These are phyloP conservation scores for Pseudorectes ferrugineus DNA, from an alignment of 2,113 vertebrate genomes.

Conservation along the genomic window DNA sequence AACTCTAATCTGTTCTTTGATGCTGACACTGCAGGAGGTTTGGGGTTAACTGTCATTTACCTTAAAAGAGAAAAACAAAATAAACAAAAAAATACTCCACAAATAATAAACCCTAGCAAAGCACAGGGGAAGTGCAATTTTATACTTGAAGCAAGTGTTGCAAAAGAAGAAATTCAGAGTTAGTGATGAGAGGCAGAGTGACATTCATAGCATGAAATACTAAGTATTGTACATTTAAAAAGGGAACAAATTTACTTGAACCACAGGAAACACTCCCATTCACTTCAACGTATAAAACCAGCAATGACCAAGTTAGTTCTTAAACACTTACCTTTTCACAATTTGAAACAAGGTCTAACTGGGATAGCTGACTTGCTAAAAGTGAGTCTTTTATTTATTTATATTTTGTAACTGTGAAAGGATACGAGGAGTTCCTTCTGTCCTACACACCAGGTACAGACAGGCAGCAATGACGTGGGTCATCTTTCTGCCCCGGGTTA, in stretches of 20 bases:
- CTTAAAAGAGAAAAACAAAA: not conserved
- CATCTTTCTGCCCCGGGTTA: slow-evolving; percentile 86
- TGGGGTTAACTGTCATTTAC: not conserved
- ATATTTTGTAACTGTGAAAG: slow-evolving; percentile 49
- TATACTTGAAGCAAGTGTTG: not conserved
- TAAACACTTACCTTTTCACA: not conserved
- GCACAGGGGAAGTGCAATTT: not conserved
- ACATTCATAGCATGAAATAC: not conserved
- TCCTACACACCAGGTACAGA: slow-evolving; percentile 95
- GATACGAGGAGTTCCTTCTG: slow-evolving; percentile 96
- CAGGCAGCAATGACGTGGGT: slow-evolving; percentile 90
- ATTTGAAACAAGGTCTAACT: not conserved
- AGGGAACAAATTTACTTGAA: not conserved
- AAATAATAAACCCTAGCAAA: not conserved
- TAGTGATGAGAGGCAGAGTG: not conserved
- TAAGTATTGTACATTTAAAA: not conserved
- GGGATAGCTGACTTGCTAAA: not conserved
- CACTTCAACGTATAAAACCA: not conserved
- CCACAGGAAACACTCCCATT: not conserved
- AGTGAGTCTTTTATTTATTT: not conserved
- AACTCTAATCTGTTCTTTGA: not conserved
- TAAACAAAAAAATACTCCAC: not conserved
- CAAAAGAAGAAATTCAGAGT: not conserved
- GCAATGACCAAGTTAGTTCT: not conserved
- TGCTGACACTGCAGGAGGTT: not conserved